Base-by-base conservation (phyloP, 2,113 vertebrate genomes). In the Poeciliopsis turrubarensis region DNA sequence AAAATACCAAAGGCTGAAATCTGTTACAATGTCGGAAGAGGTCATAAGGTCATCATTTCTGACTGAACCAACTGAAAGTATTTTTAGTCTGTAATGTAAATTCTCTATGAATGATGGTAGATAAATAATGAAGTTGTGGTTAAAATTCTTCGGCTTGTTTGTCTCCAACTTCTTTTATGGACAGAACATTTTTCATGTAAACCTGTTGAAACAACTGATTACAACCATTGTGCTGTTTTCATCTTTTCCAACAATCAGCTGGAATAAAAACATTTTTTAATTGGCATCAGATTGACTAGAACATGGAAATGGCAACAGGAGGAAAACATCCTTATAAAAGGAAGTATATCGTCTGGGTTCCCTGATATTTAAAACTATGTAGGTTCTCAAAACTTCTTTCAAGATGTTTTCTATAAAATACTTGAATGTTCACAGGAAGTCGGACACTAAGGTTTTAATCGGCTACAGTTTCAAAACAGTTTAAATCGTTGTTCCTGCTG, bases 1-100 rank as follows among this genome's bases (percentile, higher is more conserved):
- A 34, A 57, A 68, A 19, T 41, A 13, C 67, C 44, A 25, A 57
- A 14, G 0, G 5, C 65, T 47, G 41, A 73, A 60, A 81, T 79
- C 37, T 69, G 65, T 8, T 80, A 26, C 51, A 60, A 15, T 41
- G 26, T 54, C 27, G 44, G 22, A 31, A 9, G 29, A 4, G 22
- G 39, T 14, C 6, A 3, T 31, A 14, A 39, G 30, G n/a, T 12
- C 34, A 27, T 1, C 26, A 17, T 32, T 64, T 70, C 29, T 68
- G 27, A 60, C 31, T 54, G 9, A 34, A 15, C 5, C 8, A 29
- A 65, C 34, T 37, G 26, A 32, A 65, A 25, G 34, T 25, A n/a
- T 37, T 19, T 68, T 68, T 2, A 65, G 3, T 73, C 13, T 65
- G 25, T 65, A 31, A 41, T 41, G 41, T 27, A 2, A 51, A 65